A percentile compares a stretch with the other conserved stretches of the same genome.
phyloP scores from a whole-genome alignment of 2,888 invertebrate genomes.

The Drosophila dives region DNA sequence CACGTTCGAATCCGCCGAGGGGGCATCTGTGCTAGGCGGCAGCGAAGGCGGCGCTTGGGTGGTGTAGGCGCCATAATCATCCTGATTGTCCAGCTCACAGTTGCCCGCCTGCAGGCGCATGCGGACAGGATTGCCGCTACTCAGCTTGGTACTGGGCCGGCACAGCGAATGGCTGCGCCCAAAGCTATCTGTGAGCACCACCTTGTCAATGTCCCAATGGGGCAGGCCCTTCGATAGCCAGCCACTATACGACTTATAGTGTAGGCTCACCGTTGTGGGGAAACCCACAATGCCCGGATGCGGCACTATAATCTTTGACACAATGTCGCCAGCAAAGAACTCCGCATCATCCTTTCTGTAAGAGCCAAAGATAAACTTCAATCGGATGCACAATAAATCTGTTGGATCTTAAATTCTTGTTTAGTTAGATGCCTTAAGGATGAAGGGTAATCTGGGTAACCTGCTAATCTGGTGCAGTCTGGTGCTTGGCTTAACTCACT shows the following conservation, averaged over 20 bases:
- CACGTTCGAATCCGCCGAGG: conserved; percentile 69
- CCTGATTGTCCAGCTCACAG: conserved; percentile 88
- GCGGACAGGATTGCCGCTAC: conserved; percentile 90
- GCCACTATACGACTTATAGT: conserved; percentile 95
- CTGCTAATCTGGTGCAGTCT: background rate
- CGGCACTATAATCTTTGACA: conserved; percentile 93
- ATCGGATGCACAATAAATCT: background rate
- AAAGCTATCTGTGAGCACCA: conserved; percentile 93
- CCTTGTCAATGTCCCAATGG: conserved; percentile 92
- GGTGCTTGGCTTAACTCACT: conserved; percentile 86
- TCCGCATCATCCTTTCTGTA: conserved; percentile 92
- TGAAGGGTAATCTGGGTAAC: too few relatives aligned
- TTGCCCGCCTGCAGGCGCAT: conserved; percentile 91
- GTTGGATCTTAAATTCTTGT: too few relatives aligned
- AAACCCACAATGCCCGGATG: conserved; percentile 94
- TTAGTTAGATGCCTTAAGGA: background rate
- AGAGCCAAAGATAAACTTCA: conserved; percentile 18
- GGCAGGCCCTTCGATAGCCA: conserved; percentile 95
- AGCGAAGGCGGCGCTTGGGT: conserved; percentile 44
- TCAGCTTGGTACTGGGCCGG: conserved; percentile 89
- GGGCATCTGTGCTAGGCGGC: conserved; percentile 50
- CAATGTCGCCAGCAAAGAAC: conserved; percentile 89
- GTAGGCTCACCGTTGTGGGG: conserved; percentile 89
- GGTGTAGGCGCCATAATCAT: conserved; percentile 80
- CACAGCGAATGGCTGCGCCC: conserved; percentile 94